A percentile compares a stretch with the other conserved stretches of the same genome.
Evolutionary conservation across 1,140 invertebrate species (phyloP).

Genomic region (Psilanteris sp.): DNA sequence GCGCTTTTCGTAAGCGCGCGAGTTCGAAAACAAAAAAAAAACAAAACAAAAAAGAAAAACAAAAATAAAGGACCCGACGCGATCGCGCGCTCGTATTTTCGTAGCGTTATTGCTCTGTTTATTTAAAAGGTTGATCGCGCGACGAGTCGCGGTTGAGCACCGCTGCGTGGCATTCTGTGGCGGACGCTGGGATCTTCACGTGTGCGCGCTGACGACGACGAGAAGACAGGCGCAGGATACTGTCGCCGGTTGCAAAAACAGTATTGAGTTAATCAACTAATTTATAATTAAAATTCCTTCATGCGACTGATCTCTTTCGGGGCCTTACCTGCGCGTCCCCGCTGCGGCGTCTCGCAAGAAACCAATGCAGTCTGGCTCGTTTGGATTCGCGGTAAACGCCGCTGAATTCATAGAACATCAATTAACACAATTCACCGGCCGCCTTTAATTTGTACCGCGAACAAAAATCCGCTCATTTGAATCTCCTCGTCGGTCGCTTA

Average conservation of each 20-base stretch:
- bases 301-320: slow-evolving; percentile 65
- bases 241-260: slow-evolving; percentile 77
- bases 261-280: slow-evolving; percentile 81
- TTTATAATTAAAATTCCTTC: slow-evolving; percentile 81
- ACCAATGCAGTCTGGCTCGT: slow-evolving; percentile 68
- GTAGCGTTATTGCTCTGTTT: too few species aligned
- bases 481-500: slow-evolving; percentile 11
- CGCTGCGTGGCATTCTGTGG: slow-evolving; percentile 62
- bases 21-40: too few species aligned
- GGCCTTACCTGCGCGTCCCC: slow-evolving; percentile 39
- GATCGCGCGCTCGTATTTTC: too few species aligned
- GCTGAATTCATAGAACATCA: slow-evolving; percentile 79
- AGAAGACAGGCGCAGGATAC: slow-evolving; percentile 68
- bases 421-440: slow-evolving; percentile 73
- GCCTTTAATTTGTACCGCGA: slow-evolving; percentile 35
- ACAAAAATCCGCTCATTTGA: slow-evolving; percentile 36
- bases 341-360: slow-evolving; percentile 69
- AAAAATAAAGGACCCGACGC: too few species aligned
- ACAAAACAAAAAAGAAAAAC: too few species aligned
- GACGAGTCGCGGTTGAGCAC: too few species aligned
- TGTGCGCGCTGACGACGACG: slow-evolving; percentile 45
- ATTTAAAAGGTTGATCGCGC: too few species aligned
- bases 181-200: slow-evolving; percentile 58
- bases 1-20: too few species aligned
- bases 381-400: slow-evolving; percentile 76